Evolutionary conservation across 2,888 invertebrate genomes (phyloP).

Genomic region (Plutella xylostella): DNA sequence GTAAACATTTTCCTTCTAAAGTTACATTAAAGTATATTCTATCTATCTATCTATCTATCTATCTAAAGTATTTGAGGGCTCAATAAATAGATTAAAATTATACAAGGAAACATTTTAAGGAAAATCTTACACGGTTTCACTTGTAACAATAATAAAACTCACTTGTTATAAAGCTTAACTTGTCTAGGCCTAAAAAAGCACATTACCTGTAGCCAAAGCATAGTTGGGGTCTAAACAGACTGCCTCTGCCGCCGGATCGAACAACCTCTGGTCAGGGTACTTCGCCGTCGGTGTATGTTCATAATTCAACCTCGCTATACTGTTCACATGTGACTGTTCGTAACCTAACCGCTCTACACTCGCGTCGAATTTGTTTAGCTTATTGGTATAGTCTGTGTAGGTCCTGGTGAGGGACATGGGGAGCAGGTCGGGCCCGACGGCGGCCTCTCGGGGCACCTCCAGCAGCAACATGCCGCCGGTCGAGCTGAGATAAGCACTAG

Average conservation of each 20-base stretch:
- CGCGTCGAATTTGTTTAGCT: constrained; percentile 51
- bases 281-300: constrained; percentile 36
- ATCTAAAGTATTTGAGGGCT: too few species aligned
- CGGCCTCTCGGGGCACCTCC: constrained; percentile 80
- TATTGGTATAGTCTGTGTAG: constrained; percentile 62
- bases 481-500: constrained; percentile 24
- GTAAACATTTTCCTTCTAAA: too few species aligned
- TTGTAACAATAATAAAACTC: too few species aligned
- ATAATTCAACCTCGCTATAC: constrained; percentile 48
- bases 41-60: too few species aligned
- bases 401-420: constrained; percentile 61
- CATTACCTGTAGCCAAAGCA: constrained; percentile 39
- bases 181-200: too few species aligned
- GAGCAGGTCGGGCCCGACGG: constrained; percentile 71
- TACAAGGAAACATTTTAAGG: too few species aligned
- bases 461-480: constrained; percentile 75
- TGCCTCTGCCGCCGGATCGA: constrained; percentile 45
- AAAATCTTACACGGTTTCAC: too few species aligned
- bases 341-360: constrained; percentile 43
- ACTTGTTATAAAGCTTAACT: too few species aligned
- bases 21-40: too few species aligned
- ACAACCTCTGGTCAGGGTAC: constrained; percentile 52
- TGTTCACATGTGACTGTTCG: constrained; percentile 48
- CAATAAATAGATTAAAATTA: too few species aligned
- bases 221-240: constrained; percentile 44